phyloP scores from a whole-genome alignment of 2,113 vertebrate genomes.

The Addax nasomaculatus region DNA sequence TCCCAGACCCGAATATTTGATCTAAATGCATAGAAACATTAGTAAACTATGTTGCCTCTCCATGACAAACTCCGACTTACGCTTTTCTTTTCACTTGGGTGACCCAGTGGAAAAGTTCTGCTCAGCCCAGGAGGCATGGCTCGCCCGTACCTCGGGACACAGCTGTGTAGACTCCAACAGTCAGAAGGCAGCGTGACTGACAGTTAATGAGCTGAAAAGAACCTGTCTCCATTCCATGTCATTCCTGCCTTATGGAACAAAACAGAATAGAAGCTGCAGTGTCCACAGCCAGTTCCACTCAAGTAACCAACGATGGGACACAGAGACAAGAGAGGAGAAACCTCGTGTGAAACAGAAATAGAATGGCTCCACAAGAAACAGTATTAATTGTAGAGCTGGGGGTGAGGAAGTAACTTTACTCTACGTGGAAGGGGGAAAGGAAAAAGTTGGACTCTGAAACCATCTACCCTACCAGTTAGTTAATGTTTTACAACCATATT shows the following conservation, averaged over 20 bases:
- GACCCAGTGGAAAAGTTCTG: neutral
- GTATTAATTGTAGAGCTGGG: neutral
- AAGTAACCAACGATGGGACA: neutral
- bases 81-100: neutral
- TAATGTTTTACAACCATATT: constrained; percentile 47
- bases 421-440: neutral
- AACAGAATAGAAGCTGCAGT: neutral
- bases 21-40: too few relatives aligned
- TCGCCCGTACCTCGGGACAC: neutral
- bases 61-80: neutral
- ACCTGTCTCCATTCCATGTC: neutral
- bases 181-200: neutral
- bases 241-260: neutral
- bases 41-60: neutral
- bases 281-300: neutral
- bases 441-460: constrained; percentile 8
- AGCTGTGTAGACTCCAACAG: neutral
- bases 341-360: neutral
- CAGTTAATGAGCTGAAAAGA: constrained; percentile 13
- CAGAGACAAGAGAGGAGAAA: neutral
- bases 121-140: neutral
- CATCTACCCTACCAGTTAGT: neutral
- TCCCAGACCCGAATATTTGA: neutral
- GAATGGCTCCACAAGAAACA: neutral
- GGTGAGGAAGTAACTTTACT: neutral